These are phyloP conservation scores for Bolinopsis microptera DNA, from an alignment of 37 sponge, comb jelly and placozoan genomes.

Conservation along the genomic window DNA sequence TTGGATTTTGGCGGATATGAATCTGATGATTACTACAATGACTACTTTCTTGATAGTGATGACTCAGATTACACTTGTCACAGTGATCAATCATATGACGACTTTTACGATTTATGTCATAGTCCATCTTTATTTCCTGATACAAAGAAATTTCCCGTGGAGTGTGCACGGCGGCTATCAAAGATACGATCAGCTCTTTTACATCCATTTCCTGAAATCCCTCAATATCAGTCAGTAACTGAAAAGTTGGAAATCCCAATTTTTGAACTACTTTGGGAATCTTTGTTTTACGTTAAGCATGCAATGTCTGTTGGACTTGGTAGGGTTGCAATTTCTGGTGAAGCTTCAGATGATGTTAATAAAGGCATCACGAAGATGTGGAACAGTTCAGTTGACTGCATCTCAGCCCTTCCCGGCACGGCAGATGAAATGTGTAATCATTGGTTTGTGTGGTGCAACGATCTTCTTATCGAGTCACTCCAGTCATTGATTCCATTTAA, in stretches of 20 bases:
- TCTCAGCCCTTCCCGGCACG: not conserved
- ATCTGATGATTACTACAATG: no score
- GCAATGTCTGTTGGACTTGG: not conserved
- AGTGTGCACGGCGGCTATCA: no score
- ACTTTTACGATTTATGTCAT: no score
- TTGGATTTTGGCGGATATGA: no score
- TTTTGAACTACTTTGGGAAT: constrained; percentile 12
- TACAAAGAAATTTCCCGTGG: no score
- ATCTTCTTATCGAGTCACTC: not conserved
- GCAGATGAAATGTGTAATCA: not conserved
- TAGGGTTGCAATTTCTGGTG: not conserved
- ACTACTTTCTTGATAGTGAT: no score
- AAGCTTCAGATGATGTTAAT: not conserved
- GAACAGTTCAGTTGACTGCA: not conserved
- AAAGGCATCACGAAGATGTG: not conserved
- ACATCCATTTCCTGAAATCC: no score
- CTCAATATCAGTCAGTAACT: no score
- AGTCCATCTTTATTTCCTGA: no score
- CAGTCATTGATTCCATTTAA: constrained; percentile 5
- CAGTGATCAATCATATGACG: no score
- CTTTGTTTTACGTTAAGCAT: not conserved
- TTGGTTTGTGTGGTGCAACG: not conserved
- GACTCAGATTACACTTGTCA: no score
- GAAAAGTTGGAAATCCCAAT: not conserved
- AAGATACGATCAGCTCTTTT: no score